Evolutionary conservation across 2,113 vertebrate species (phyloP).

Genomic region (Psittacula cyanocephala): DNA sequence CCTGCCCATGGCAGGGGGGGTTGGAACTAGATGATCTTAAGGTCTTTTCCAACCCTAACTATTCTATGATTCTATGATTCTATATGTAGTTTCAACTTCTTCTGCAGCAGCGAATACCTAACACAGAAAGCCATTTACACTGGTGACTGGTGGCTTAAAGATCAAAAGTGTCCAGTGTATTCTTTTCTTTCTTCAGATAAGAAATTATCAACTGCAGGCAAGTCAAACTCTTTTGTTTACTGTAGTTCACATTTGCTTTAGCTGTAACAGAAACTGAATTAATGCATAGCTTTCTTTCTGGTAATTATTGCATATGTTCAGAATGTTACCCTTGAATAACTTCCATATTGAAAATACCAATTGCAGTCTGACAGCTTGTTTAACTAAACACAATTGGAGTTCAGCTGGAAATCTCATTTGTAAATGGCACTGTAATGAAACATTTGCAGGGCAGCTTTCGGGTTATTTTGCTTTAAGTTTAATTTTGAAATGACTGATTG

Average conservation of each 20-base stretch:
- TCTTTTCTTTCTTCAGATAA: background rate
- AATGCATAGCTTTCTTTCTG: background rate
- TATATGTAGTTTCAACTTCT: background rate
- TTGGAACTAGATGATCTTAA: too few species aligned
- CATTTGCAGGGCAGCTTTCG: background rate
- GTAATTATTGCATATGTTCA: conserved; percentile 23
- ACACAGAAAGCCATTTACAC: background rate
- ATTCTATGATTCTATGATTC: too few species aligned
- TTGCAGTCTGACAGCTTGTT: conserved; percentile 11
- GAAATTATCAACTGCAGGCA: background rate
- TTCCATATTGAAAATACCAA: background rate
- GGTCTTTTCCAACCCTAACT: too few species aligned
- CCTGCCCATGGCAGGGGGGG: too few species aligned
- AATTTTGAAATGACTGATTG: background rate
- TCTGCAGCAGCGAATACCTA: background rate
- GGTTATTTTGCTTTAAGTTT: conserved; percentile 16
- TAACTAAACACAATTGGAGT: conserved; percentile 1
- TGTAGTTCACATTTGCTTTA: background rate
- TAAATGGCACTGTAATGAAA: background rate
- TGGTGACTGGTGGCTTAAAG: background rate
- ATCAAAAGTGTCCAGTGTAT: background rate
- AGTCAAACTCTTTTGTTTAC: background rate
- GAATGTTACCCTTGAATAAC: conserved; percentile 8
- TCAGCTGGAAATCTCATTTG: background rate
- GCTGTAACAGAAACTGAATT: conserved; percentile 2